Evolutionary conservation across 2,113 vertebrate genomes (phyloP).

Genomic region (Petrocephalus zakoni): DNA sequence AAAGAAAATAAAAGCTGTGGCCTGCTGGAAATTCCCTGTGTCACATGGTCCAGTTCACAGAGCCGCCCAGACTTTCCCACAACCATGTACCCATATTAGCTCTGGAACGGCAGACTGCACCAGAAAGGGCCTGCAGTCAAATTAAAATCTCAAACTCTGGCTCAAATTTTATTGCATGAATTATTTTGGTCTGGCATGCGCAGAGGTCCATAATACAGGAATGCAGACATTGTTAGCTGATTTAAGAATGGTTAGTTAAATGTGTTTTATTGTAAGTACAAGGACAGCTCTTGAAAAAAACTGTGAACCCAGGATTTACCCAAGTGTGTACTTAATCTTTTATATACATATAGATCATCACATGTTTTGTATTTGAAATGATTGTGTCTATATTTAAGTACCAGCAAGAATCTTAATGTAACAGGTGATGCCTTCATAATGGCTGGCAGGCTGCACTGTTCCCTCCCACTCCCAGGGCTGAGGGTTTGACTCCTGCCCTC

Average conservation of each 20-base stretch:
- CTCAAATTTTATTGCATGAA: slow-evolving; percentile 7
- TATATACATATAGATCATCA: too few species aligned
- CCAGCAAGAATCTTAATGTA: not conserved
- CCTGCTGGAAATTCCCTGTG: not conserved
- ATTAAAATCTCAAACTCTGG: not conserved
- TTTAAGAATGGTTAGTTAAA: not conserved
- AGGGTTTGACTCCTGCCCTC: not conserved
- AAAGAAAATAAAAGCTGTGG: not conserved
- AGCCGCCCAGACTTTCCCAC: not conserved
- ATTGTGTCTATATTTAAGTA: not conserved
- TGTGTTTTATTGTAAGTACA: not conserved
- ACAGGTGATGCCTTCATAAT: too few species aligned
- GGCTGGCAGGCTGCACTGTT: not conserved
- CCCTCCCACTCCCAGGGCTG: not conserved
- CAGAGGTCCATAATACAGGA: not conserved
- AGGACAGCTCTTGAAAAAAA: not conserved
- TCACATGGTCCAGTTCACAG: not conserved
- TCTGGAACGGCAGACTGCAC: not conserved
- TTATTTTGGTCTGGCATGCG: not conserved
- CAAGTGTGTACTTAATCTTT: not conserved
- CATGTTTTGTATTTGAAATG: not conserved
- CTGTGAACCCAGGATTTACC: not conserved
- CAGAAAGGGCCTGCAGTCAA: not conserved
- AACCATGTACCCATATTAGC: slow-evolving; percentile 3
- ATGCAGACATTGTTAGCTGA: not conserved